Evolutionary conservation across 2,113 vertebrate genomes (phyloP), one percentile per base, ranked within the genome.

Genomic region (Theristicus caerulescens): DNA sequence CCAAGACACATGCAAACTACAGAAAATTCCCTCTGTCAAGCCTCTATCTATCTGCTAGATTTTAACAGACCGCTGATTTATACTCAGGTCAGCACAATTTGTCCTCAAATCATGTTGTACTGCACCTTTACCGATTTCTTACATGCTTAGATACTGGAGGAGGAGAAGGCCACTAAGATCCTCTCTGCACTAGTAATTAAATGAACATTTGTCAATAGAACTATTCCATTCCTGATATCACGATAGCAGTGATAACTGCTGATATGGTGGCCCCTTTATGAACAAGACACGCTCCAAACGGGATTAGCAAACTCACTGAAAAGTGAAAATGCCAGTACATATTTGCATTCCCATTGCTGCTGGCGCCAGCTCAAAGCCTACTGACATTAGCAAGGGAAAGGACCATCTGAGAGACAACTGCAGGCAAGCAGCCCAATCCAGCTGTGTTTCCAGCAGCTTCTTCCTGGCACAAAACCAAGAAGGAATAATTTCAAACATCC

Each of bases 391-490:
- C n/a, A 85, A 77, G 32, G 67, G 76, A 90, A 90, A 26, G 29
- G 46, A 79, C 64, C 58, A 86, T 92, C 80, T 88, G 71, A 55
- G 82, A 96, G 72, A 90, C 72, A 88, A 96, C 64, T 83, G 71
- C 64, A 92, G 64, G 79, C 85, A 94, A 10, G 18, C 51, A 81
- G 78, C 59, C 80, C 72, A 84, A 59, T 92, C 90, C 76, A 95
- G 82, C 67, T 95, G 88, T 64, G 86, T 44, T 94, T 94, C 90
- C 72, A 95, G 86, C 67, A 94, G 76, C 86, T 94, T 92, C 90
- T 93, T 84, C 52, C 76, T 91, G 82, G 88, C 88, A 94, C 47
- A 67, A 62, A 74, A 44, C 44, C 86, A 96, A 74, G 36, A 22
- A 55, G 13, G 14, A 90, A 62, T 74, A 77, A 86, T 90, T 92